Percentiles rank a stretch among this genome's conserved stretches.
These are phyloP conservation scores for Tenualosa ilisha DNA, from an alignment of 2,797 vertebrate species.

Conservation along the genomic window DNA sequence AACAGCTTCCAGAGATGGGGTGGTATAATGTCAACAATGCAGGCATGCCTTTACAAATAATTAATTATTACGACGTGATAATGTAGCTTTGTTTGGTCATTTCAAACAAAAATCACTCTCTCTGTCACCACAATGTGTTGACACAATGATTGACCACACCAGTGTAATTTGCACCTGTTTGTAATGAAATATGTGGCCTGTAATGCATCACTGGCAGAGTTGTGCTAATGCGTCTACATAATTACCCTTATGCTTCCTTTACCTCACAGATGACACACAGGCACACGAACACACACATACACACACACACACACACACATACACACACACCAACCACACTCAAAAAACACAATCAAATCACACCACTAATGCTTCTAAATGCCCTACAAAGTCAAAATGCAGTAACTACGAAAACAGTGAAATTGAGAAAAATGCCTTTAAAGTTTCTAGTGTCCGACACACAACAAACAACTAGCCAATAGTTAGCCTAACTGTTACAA, in stretches of 20 bases:
- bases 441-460: too few species aligned
- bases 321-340: too few species aligned
- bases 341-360: not conserved
- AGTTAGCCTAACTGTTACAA: too few species aligned
- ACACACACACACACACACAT: not conserved
- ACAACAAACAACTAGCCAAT: too few species aligned
- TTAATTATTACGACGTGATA: too few species aligned
- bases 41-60: too few species aligned
- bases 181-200: not conserved
- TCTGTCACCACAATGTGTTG: not conserved
- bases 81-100: not conserved
- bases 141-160: not conserved
- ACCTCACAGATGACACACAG: not conserved
- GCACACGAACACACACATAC: not conserved
- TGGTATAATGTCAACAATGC: too few species aligned
- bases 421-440: too few species aligned
- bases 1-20: too few species aligned
- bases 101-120: not conserved
- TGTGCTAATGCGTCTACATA: not conserved
- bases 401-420: too few species aligned
- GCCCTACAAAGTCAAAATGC: too few species aligned
- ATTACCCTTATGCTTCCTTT: not conserved
- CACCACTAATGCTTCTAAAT: not conserved
- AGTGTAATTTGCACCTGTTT: conserved; percentile 17
- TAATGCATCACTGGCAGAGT: not conserved